Evolutionary conservation across 2,888 invertebrate genomes (phyloP).

Genomic region (Blera fallax): DNA sequence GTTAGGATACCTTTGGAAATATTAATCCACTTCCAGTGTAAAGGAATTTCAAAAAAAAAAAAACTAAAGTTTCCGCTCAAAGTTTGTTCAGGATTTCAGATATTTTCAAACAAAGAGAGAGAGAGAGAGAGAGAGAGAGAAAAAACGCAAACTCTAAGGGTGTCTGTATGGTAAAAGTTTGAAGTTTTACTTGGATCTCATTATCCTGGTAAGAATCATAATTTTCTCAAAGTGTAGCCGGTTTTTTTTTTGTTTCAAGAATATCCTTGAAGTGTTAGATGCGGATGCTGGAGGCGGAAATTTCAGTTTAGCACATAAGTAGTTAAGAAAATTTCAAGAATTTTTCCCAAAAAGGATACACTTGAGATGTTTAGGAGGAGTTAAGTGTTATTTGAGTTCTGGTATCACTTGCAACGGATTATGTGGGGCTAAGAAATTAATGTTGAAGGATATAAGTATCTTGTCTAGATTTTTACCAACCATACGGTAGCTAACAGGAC

Average conservation of each 20-base stretch:
- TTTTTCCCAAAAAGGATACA: background rate
- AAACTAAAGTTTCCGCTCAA: background rate
- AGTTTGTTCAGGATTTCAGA: background rate
- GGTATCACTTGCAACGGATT: background rate
- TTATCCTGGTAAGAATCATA: constrained; percentile 19
- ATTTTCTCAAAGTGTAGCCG: background rate
- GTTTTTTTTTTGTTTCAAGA: background rate
- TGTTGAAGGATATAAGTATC: too few relatives aligned
- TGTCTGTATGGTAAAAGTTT: background rate
- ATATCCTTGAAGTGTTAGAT: background rate
- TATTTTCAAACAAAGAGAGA: background rate
- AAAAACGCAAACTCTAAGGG: background rate
- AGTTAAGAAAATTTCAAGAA: background rate
- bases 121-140: too few relatives aligned
- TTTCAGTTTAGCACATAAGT: constrained; percentile 4
- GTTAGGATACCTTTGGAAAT: background rate
- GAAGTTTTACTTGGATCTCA: background rate
- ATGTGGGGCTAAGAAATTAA: background rate
- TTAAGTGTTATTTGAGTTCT: background rate
- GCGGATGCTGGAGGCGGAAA: background rate
- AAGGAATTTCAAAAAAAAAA: background rate
- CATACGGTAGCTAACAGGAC: too few relatives aligned
- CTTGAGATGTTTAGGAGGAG: background rate
- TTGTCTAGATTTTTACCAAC: too few relatives aligned
- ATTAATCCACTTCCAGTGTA: background rate